These are phyloP conservation scores for Mesaphorura yosii DNA, from an alignment of 1,140 invertebrate species.

Conservation along the genomic window DNA sequence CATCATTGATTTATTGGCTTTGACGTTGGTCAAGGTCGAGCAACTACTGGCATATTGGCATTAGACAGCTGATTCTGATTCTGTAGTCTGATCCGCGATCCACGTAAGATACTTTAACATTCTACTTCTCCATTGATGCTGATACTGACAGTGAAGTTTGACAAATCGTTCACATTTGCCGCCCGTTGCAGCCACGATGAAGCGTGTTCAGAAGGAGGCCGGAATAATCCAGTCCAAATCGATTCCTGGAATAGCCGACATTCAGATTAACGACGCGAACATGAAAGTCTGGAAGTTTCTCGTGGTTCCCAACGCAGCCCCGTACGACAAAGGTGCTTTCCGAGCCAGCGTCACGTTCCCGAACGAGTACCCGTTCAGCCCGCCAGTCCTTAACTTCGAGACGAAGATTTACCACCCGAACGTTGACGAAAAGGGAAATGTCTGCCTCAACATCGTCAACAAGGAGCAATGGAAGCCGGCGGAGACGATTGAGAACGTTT, in stretches of 20 bases:
- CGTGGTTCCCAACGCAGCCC: conserved; percentile 69
- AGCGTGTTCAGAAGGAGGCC: no score
- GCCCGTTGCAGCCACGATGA: no score
- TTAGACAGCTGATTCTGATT: no score
- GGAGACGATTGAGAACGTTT: conserved; percentile 97
- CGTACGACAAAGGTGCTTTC: conserved; percentile 97
- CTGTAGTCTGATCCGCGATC: no score
- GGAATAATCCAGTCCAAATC: neutral
- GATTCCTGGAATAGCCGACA: neutral
- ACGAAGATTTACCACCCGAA: conserved; percentile 99
- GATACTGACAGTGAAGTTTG: no score
- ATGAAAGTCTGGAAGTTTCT: conserved; percentile 2
- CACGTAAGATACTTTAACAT: no score
- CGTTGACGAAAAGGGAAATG: conserved; percentile 99
- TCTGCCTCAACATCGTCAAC: conserved; percentile 94
- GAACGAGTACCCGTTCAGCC: conserved; percentile 99
- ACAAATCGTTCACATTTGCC: no score
- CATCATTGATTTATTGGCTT: no score
- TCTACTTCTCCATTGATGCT: no score
- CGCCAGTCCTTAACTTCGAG: conserved; percentile 96
- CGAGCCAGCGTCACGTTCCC: conserved; percentile 99
- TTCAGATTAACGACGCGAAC: conserved; percentile 68
- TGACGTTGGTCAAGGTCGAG: no score
- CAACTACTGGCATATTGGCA: no score
- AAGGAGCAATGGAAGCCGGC: conserved; percentile 97